phyloP scores from a whole-genome alignment of 1,140 invertebrate species.

The Ganaspis sp. region DNA sequence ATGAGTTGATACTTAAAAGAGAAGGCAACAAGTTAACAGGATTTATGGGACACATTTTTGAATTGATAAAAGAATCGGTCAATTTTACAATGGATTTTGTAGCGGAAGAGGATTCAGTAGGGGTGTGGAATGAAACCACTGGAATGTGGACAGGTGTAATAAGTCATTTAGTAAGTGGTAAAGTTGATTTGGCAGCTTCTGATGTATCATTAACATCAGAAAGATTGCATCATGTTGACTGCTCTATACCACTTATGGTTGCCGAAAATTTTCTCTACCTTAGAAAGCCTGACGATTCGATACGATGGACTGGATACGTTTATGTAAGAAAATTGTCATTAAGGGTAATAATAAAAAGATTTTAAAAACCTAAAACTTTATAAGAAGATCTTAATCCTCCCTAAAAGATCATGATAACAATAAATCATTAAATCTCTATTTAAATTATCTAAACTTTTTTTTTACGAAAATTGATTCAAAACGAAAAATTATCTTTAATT shows the following conservation, averaged over 20 bases:
- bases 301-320: not conserved
- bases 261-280: not conserved
- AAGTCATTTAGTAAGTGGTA: not conserved
- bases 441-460: too few species aligned
- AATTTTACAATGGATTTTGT: conserved; percentile 4
- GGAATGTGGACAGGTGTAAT: not conserved
- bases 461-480: too few species aligned
- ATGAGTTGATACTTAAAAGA: not conserved
- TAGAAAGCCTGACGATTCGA: not conserved
- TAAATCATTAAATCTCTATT: too few species aligned
- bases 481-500: too few species aligned
- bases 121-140: not conserved
- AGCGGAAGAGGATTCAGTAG: not conserved
- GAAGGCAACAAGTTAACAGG: not conserved
- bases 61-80: not conserved
- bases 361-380: too few species aligned
- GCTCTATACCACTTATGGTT: not conserved
- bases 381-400: too few species aligned
- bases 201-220: not conserved
- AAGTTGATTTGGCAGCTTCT: not conserved
- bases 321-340: not conserved
- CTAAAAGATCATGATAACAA: too few species aligned
- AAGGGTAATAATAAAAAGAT: too few species aligned
- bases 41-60: not conserved
- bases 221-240: not conserved